Evolutionary conservation across 2,888 invertebrate genomes (phyloP).

Genomic region (Deilephila elpenor): DNA sequence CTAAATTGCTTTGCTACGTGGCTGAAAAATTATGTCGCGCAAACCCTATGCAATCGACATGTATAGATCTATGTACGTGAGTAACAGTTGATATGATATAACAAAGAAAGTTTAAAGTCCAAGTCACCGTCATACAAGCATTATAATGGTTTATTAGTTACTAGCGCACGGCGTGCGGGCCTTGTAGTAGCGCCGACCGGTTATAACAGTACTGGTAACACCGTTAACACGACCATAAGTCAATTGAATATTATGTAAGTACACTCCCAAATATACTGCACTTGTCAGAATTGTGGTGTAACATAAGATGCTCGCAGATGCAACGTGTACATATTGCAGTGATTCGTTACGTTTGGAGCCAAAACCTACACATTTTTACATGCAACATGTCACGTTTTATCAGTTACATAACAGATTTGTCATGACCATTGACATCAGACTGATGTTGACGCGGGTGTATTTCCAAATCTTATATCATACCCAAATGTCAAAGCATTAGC

Average conservation of each 20-base stretch:
- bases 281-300: conserved; percentile 7
- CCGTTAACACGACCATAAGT: conserved; percentile 19
- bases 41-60: not conserved
- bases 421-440: not conserved
- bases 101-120: conserved; percentile 8
- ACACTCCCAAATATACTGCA: conserved; percentile 19
- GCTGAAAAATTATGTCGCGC: no score
- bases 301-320: not conserved
- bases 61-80: not conserved
- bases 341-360: not conserved
- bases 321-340: not conserved
- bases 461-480: not conserved
- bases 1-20: no score
- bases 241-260: conserved; percentile 27
- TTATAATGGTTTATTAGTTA: conserved; percentile 15
- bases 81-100: not conserved
- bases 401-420: not conserved
- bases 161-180: not conserved
- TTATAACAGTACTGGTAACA: conserved; percentile 19
- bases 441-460: not conserved
- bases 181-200: conserved; percentile 10
- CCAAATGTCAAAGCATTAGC: not conserved
- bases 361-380: not conserved
- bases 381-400: conserved; percentile 5
- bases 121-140: conserved; percentile 18